These are phyloP conservation scores for Heterohyrax brucei DNA, from an alignment of 2,797 vertebrate species.

Conservation along the genomic window DNA sequence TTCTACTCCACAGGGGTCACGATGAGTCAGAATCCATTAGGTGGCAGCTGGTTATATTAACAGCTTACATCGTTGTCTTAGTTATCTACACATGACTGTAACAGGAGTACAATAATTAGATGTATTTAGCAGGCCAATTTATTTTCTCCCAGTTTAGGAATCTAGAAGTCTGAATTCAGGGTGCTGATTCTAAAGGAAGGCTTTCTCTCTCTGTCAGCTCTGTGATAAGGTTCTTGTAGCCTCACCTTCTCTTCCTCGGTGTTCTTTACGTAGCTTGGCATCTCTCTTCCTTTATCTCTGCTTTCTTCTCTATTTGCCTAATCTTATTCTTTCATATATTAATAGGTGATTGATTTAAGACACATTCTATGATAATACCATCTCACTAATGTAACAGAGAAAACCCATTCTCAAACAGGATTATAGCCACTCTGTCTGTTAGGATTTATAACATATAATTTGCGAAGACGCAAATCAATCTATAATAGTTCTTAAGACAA, in stretches of 20 bases:
- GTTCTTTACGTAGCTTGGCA: not conserved
- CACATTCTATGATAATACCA: too few relatives aligned
- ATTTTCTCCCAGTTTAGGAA: too few relatives aligned
- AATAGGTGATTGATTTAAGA: not conserved
- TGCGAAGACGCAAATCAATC: not conserved
- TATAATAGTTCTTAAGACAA: not conserved
- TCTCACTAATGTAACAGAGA: not conserved
- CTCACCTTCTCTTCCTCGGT: not conserved
- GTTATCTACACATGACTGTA: not conserved
- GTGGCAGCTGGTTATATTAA: not conserved
- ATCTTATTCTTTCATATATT: not conserved
- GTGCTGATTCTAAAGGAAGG: not conserved
- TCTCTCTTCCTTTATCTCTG: not conserved
- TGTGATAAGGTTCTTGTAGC: too few relatives aligned
- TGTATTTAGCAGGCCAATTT: not conserved
- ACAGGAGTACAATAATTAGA: not conserved
- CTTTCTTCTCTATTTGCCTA: not conserved
- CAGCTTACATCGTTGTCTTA: not conserved
- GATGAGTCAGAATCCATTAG: not conserved
- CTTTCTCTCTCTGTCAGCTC: not conserved
- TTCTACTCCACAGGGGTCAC: not conserved
- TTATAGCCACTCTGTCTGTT: not conserved
- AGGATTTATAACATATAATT: not conserved
- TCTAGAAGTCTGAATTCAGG: not conserved
- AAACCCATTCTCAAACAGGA: not conserved